Evolutionary conservation across 2,113 vertebrate genomes (phyloP).

Genomic region (Astur gentilis): DNA sequence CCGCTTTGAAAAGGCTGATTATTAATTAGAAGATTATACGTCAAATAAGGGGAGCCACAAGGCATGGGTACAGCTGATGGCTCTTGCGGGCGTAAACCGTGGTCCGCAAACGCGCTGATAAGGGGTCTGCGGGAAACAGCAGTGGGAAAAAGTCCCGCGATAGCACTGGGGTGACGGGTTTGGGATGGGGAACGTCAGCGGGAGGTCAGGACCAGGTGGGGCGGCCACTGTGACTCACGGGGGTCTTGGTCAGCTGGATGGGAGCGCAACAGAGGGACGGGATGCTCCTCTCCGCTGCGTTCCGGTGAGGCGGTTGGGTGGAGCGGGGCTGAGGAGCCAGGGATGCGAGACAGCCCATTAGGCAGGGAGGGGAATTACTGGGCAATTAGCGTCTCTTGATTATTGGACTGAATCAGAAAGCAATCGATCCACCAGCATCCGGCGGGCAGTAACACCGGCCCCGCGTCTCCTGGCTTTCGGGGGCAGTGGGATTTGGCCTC

Average conservation of each 20-base stretch:
- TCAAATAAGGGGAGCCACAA: constrained; percentile 60
- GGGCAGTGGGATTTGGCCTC: neutral
- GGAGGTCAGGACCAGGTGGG: neutral
- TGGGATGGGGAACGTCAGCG: neutral
- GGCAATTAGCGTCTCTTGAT: constrained; percentile 1
- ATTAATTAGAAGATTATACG: constrained; percentile 55
- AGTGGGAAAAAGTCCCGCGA: neutral
- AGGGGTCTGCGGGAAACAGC: neutral
- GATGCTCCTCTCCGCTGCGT: neutral
- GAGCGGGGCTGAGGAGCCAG: neutral
- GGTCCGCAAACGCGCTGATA: rapidly evolving
- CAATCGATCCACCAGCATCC: neutral
- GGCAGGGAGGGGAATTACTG: neutral
- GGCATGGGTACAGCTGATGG: constrained; percentile 7
- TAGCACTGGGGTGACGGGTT: neutral
- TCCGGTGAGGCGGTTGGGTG: neutral
- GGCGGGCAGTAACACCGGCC: neutral
- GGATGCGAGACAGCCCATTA: neutral
- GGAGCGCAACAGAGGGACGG: rapidly evolving
- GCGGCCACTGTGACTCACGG: neutral
- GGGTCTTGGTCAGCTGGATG: neutral
- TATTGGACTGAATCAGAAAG: constrained; percentile 13
- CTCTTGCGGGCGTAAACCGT: neutral
- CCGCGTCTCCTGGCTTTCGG: rapidly evolving
- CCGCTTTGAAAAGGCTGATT: constrained; percentile 47